A percentile compares a stretch with the other conserved stretches of the same genome.
Evolutionary conservation across 2,888 invertebrate species (phyloP).

Genomic region (Drosophila leonis): DNA sequence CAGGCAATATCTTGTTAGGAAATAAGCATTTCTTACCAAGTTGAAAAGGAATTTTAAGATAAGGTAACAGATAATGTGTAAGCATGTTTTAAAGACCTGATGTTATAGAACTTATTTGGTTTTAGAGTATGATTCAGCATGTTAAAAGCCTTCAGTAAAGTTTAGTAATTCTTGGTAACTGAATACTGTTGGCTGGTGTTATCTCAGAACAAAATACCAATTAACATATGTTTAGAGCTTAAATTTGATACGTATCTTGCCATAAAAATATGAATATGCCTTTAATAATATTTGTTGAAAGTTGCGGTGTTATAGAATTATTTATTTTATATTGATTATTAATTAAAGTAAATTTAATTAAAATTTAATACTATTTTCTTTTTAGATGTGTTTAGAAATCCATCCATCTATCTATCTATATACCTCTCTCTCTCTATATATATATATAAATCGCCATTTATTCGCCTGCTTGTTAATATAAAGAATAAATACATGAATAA

Average conservation of each 20-base stretch:
- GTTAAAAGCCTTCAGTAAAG: not conserved
- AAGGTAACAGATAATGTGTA: not conserved
- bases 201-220: not conserved
- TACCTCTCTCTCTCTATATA: not conserved
- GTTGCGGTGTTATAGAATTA: not conserved
- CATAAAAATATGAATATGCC: not conserved
- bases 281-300: not conserved
- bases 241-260: not conserved
- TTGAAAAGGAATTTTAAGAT: not conserved
- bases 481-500: not conserved
- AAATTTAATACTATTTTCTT: no score
- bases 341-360: not conserved
- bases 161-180: not conserved
- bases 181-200: not conserved
- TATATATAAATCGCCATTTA: not conserved
- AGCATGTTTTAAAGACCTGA: not conserved
- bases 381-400: not conserved
- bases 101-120: not conserved
- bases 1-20: no score
- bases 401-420: not conserved
- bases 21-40: not conserved
- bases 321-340: not conserved
- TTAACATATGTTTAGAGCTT: not conserved
- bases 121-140: no score
- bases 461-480: not conserved